A percentile compares a stretch with the other conserved stretches of the same genome.
These are phyloP conservation scores for Xylocopa sonorina DNA, from an alignment of 1,140 invertebrate genomes.

Conservation along the genomic window DNA sequence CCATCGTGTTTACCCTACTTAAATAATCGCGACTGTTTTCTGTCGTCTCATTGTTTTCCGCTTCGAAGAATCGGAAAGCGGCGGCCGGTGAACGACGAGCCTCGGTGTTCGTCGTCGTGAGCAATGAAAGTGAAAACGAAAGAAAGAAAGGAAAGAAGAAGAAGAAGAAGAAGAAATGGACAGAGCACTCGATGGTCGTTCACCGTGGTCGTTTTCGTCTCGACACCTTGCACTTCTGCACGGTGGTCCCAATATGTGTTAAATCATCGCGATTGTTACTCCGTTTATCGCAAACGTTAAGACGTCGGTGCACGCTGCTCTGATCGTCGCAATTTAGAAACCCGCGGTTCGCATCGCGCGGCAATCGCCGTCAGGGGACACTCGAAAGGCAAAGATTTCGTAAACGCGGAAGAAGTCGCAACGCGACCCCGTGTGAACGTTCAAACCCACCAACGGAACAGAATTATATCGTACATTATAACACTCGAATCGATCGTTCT, in stretches of 20 bases:
- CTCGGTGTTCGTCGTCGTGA: neutral
- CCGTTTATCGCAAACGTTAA: conserved; percentile 12
- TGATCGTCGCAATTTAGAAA: neutral
- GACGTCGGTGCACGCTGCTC: conserved; percentile 4
- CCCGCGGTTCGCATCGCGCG: neutral
- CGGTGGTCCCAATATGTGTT: conserved; percentile 62
- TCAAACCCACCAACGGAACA: neutral
- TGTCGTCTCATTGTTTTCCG: neutral
- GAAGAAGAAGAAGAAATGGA: too few relatives aligned
- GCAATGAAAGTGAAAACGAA: too few relatives aligned
- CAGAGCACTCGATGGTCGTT: too few relatives aligned
- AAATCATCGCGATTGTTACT: conserved; percentile 38
- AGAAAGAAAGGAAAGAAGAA: neutral
- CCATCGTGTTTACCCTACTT: conserved; percentile 3
- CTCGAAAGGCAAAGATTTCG: neutral
- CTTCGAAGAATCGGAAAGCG: conserved; percentile 28
- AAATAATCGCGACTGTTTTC: conserved; percentile 16
- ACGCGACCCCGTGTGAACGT: neutral
- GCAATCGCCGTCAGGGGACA: neutral
- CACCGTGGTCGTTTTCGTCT: conserved; percentile 10
- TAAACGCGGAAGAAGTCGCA: conserved; percentile 1
- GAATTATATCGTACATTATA: neutral
- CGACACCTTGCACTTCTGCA: conserved; percentile 63
- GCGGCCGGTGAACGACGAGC: too few relatives aligned
- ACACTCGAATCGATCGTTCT: neutral